Percentiles rank a stretch among this genome's conserved stretches.
Evolutionary conservation across 2,888 invertebrate species (phyloP).

Genomic region (Drosophila limbata): DNA sequence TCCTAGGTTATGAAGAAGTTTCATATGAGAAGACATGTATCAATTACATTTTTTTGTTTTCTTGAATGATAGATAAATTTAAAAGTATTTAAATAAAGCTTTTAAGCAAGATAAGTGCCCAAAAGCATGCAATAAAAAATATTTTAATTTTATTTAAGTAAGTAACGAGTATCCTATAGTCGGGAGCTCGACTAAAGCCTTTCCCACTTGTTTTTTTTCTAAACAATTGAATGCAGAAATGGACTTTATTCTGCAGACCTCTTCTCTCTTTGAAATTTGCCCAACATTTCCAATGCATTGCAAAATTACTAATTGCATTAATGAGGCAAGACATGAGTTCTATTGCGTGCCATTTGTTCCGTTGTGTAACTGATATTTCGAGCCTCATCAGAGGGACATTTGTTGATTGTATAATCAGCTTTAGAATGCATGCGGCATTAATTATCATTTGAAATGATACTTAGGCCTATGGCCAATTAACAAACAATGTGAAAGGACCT

Average conservation of each 20-base stretch:
- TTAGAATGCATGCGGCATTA: constrained; percentile 51
- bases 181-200: no score
- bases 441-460: constrained; percentile 36
- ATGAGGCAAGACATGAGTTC: background rate
- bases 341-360: background rate
- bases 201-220: no score
- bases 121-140: no score
- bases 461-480: constrained; percentile 31
- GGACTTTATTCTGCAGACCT: no score
- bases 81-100: no score
- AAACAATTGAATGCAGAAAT: background rate
- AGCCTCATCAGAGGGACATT: constrained; percentile 16
- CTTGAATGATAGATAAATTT: no score
- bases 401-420: constrained; percentile 59
- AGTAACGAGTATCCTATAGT: no score
- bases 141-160: no score
- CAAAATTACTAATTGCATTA: constrained; percentile 1
- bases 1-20: constrained; percentile 13
- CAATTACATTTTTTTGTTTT: background rate
- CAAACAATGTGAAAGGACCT: constrained; percentile 43
- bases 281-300: background rate
- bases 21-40: background rate
- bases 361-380: constrained; percentile 28
- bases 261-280: background rate
- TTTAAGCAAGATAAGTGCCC: no score